Evolutionary conservation across 1,140 invertebrate genomes (phyloP).

Genomic region (Plodia interpunctella): DNA sequence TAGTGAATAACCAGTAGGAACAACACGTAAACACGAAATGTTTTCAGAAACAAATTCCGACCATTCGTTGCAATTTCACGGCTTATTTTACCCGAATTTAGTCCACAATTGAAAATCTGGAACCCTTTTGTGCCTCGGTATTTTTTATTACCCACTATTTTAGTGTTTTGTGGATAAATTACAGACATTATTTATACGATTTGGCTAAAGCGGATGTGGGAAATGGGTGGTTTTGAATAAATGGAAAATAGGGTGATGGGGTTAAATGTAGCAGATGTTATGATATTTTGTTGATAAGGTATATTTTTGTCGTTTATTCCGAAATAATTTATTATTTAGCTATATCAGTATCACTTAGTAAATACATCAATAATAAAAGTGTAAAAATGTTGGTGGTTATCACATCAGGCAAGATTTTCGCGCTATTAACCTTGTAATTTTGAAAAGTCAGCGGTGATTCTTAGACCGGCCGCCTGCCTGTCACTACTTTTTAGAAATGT

Average conservation of each 20-base stretch:
- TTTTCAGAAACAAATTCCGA: slow-evolving; percentile 63
- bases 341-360: too few species aligned
- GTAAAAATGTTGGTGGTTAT: too few species aligned
- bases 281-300: too few species aligned
- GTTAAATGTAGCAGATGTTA: too few species aligned
- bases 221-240: not conserved
- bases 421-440: too few species aligned
- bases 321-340: not conserved
- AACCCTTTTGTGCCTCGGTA: slow-evolving; percentile 38
- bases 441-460: too few species aligned
- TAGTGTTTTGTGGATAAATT: slow-evolving; percentile 43
- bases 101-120: slow-evolving; percentile 55
- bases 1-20: not conserved
- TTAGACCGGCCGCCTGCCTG: too few species aligned
- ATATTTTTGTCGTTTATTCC: not conserved
- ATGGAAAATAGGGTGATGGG: too few species aligned
- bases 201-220: slow-evolving; percentile 14
- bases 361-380: too few species aligned
- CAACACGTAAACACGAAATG: slow-evolving; percentile 9
- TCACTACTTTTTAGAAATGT: too few species aligned
- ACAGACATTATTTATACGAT: slow-evolving; percentile 45
- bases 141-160: slow-evolving; percentile 50
- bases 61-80: slow-evolving; percentile 66
- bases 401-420: too few species aligned
- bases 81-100: slow-evolving; percentile 63